Evolutionary conservation across 2,113 vertebrate species (phyloP).

Genomic region (Dicrurus megarhynchus): DNA sequence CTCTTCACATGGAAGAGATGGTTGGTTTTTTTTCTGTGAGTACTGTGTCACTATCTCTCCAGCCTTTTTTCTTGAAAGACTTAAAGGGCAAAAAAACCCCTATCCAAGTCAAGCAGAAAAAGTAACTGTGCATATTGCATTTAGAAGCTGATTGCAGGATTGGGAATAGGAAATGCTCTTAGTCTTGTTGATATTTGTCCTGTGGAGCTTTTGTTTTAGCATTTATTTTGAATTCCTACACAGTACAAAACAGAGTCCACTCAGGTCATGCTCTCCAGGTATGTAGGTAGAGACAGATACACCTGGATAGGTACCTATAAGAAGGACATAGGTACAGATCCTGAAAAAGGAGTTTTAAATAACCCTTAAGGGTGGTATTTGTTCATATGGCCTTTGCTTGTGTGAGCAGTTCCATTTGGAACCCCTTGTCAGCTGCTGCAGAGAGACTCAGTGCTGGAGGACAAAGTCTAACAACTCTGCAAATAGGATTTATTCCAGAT

Average conservation of each 20-base stretch:
- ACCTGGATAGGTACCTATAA: not conserved
- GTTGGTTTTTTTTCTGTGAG: not conserved
- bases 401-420: not conserved
- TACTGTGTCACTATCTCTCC: not conserved
- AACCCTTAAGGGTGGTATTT: not conserved
- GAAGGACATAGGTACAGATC: not conserved
- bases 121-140: not conserved
- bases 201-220: not conserved
- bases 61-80: not conserved
- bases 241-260: not conserved
- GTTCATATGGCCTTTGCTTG: rapidly evolving
- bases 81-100: rapidly evolving
- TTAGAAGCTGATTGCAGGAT: not conserved
- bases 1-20: not conserved
- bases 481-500: not conserved
- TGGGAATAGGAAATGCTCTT: not conserved
- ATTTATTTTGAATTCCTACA: not conserved
- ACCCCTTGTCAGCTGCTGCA: not conserved
- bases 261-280: not conserved
- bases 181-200: not conserved
- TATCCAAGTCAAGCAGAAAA: not conserved
- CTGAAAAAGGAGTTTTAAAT: not conserved
- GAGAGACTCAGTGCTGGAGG: not conserved
- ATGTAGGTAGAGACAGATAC: not conserved
- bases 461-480: not conserved